phyloP scores from a whole-genome alignment of 2,113 vertebrate species.

The Picathartes gymnocephalus region DNA sequence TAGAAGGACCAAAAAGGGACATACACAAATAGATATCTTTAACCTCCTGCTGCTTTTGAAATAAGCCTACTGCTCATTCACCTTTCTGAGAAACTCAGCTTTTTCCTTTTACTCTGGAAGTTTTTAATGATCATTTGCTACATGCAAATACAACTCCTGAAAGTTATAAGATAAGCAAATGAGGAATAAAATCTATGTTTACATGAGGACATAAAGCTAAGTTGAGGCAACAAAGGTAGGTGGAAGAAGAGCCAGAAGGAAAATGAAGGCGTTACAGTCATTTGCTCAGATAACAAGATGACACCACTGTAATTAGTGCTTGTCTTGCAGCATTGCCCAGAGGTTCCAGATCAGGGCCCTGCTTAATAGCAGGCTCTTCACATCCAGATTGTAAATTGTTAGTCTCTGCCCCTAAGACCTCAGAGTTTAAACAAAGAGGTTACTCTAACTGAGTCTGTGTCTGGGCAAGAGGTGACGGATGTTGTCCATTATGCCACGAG shows the following conservation, averaged over 20 bases:
- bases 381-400: background rate
- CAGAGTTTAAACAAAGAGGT: background rate
- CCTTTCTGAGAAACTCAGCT: background rate
- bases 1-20: background rate
- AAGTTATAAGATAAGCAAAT: background rate
- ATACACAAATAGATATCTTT: background rate
- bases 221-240: background rate
- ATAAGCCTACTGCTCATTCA: background rate
- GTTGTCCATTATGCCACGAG: rapidly evolving
- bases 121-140: background rate
- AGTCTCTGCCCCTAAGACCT: background rate
- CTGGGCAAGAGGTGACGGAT: background rate
- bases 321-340: background rate
- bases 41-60: background rate
- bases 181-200: background rate
- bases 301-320: constrained; percentile 37
- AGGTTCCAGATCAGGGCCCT: background rate
- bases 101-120: background rate
- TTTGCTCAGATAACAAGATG: constrained; percentile 38
- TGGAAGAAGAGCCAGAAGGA: constrained; percentile 26
- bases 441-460: background rate
- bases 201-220: background rate
- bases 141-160: background rate
- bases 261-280: constrained; percentile 3
- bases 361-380: background rate